Base-by-base conservation (phyloP, 2,888 invertebrate genomes). In the Pyralis farinalis region DNA sequence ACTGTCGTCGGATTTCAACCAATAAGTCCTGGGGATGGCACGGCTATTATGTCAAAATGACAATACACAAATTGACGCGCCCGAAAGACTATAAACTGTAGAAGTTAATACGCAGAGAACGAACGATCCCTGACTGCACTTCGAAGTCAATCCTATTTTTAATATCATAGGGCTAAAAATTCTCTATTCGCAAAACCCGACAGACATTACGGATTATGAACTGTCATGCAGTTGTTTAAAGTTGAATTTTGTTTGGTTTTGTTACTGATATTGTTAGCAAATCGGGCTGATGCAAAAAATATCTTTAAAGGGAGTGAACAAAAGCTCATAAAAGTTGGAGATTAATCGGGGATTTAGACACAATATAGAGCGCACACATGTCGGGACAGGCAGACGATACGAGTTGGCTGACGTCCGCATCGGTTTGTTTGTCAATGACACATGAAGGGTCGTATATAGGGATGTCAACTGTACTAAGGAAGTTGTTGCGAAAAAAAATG, bases 61-160 rank as follows among this genome's bases (percentile, higher is more conserved):
- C 85, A 87, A 88, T 86, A 85, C 80, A 84, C 79, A 80, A 84
- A 87, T 88, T 86, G 87, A 87, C 85, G 78, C 77, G 82, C 76
- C 83, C 84, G 78, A 85, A 77, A 85, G 71, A 71, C 82, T 82
- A 77, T 79, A 82, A 85, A 85, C 83, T 83, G 66, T 67, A 78
- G 59, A 83, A 86, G 84, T 82, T 85, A 83, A 85, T 79, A 68
- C 72, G 56, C 55, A 52, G 47, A 51, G 54, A 56, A 54, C 48
- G 51, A 47, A 39, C 32, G 33, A 31, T 20, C 28, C 35, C 12
- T 11, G 16, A 3, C 38, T 39, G 37, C 46, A 51, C 46, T 43
- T 50, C 3, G 54, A 61, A 55, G 43, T 49, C 52, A 55, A 56
- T 55, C 49, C 46, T 65, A 66, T 37, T 16, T 1, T 6, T 1